Conservation (phyloP, 2,797 vertebrate species). For the Zenarchopterus dispar region DNA sequence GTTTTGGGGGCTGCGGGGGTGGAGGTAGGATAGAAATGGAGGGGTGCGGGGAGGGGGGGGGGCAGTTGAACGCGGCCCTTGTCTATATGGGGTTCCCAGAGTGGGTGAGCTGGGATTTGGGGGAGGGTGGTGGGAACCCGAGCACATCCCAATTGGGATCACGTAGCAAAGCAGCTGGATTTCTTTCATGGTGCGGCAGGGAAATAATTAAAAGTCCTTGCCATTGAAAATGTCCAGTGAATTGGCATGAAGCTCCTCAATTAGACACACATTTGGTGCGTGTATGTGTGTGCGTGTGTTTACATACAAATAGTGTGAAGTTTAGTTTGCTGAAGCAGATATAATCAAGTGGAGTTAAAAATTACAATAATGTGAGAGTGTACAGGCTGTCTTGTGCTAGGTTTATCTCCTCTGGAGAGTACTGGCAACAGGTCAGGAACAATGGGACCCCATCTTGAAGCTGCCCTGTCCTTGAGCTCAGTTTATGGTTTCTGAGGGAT, state of each 20-base stretch:
- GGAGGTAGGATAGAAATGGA: conserved; percentile 61
- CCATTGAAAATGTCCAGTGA: conserved; percentile 77
- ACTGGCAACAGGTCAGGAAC: conserved; percentile 62
- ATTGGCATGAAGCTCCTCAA: conserved; percentile 71
- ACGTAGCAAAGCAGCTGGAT: conserved; percentile 83
- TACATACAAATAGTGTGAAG: conserved; percentile 35
- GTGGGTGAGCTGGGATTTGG: conserved; percentile 61
- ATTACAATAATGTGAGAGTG: conserved; percentile 33
- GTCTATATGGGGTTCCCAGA: conserved; percentile 76
- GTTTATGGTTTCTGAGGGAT: conserved; percentile 70
- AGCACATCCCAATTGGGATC: conserved; percentile 77
- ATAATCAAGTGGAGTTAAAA: conserved; percentile 14
- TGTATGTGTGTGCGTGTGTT: conserved; percentile 56
- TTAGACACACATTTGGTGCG: conserved; percentile 61
- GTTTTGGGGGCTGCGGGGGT: conserved; percentile 56
- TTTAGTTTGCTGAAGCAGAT: conserved; percentile 5
- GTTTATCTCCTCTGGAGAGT: conserved; percentile 47
- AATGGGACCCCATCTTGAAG: conserved; percentile 61
- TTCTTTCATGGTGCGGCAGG: conserved; percentile 81
- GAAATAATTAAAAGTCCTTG: conserved; percentile 83
- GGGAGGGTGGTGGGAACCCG: conserved; percentile 79
- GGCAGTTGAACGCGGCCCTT: conserved; percentile 69
- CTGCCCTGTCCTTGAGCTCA: conserved; percentile 69
- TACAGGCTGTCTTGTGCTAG: conserved; percentile 22
- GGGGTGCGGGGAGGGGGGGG: conserved; percentile 72